These are phyloP conservation scores for Perodicticus potto DNA, from an alignment of 2,797 vertebrate genomes.

Conservation along the genomic window DNA sequence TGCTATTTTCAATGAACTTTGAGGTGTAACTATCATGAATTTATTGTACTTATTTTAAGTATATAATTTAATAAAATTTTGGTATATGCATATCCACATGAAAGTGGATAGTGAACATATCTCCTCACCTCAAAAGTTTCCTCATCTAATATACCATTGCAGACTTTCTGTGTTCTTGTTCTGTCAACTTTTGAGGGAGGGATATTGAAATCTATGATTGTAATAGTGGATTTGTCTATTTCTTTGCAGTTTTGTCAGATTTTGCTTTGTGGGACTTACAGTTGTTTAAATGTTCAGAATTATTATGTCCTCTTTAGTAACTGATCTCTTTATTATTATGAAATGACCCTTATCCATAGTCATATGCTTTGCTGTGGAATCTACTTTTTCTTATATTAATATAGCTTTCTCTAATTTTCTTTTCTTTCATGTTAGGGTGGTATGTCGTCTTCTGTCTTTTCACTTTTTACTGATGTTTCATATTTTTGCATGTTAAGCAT, in stretches of 20 bases:
- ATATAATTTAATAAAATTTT: neutral
- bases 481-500: neutral
- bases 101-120: neutral
- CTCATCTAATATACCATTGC: neutral
- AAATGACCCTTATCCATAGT: neutral
- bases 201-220: conserved; percentile 6
- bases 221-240: neutral
- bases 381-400: neutral
- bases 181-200: neutral
- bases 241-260: neutral
- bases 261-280: neutral
- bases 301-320: neutral
- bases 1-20: neutral
- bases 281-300: neutral
- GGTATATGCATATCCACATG: neutral
- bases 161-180: neutral
- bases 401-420: neutral
- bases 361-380: neutral
- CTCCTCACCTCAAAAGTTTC: neutral
- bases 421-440: neutral
- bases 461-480: neutral
- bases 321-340: conserved; percentile 1
- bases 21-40: neutral
- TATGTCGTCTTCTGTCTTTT: neutral
- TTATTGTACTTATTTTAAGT: neutral